Evolutionary conservation across 2,113 vertebrate genomes (phyloP), one percentile per base, ranked within the genome.

Genomic region (Orientallactaga bullata): DNA sequence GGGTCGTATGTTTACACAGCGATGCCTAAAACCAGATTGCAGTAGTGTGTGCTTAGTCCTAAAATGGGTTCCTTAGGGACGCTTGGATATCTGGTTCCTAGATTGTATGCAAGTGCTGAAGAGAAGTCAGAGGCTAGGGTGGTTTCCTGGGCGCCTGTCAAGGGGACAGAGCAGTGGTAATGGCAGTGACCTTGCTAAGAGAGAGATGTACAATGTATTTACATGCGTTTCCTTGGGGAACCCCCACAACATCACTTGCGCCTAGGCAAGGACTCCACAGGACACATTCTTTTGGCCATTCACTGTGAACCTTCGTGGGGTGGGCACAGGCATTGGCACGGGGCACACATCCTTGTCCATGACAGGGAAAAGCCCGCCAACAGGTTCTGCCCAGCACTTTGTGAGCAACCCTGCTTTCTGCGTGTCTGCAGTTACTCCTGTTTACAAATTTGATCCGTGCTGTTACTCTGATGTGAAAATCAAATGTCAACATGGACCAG

Each of bases 1-100:
- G 95, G 96, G 90, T 97, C 72, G 81, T 93, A 74, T 96, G 92
- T 97, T 96, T 95, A 94, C 90, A 94, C 66, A 95, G 90, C 0
- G 47, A 92, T n/a, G 93, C 85, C 95, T 92, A 76, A 95, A 94
- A 95, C 94, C 90, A 93, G 92, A 93, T 77, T 80, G 89, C 42
- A 30, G 78, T 71, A 69, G 93, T 86, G 79, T 93, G 74, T 74
- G 73, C 74, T 96, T 66, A 84, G 93, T 61, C 80, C 66, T 74
- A 58, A 96, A 94, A 66, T 18, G 55, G 69, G 61, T 74, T 96
- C 82, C 76, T 95, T 3, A 5, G 89, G 85, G 88, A 95, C 13
- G 2, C 1, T 51, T 77, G 65, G 61, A 13, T 73, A 15, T 83
- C 90, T 78, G 81, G 30, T 91, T 87, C 87, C 71, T 73, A 85